Base-by-base conservation (phyloP, 2,888 invertebrate genomes). In the Tenthredo amoena region DNA sequence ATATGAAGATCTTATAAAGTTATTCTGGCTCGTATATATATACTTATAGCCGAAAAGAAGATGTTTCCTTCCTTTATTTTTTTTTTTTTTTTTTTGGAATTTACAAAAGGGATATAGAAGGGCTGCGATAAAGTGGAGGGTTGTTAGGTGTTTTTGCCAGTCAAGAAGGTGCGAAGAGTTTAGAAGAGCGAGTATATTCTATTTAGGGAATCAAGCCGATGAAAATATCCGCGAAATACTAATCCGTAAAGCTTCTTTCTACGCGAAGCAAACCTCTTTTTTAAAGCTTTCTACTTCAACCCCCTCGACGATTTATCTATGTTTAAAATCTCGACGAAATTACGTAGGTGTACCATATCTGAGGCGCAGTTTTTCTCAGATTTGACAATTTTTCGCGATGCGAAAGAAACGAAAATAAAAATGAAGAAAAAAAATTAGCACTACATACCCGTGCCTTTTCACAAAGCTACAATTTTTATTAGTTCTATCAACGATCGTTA, bases 81-180 rank as follows among this genome's bases (percentile, higher is more conserved):
- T 83, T 26, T 4, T 15, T 34, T 65, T 68, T 62, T 83, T 83
- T 37, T 7, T 82, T 65, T 21, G 15, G 26, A 83, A 83, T 83
- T 83, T 26, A 68, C 68, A 21, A 83, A 68, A 83, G 1, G 34
- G n/a, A 21, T 15, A 50, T 21, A 84, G 71, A 84, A 68, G 72
- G 47, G 31, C 55, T 72, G 76, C 79, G 79, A 79, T 85, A 85
- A 79, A 85, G 79, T 85, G 12, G 79, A 68, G 77, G 85, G 47
- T 85, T 85, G 68, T 85, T 26, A 79, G 62, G 34, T 37, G 76
- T 85, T 79, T 68, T 85, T 85, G 43, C 79, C 2, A 21, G 40
- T 7, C n/a, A 43, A 40, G n/a, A 7, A 74, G 74, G 74, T 43
- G 43, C n/a, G 26, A 10, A 43, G 21, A 40, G n/a, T 21, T 50